A percentile compares a stretch with the other conserved stretches of the same genome.
phyloP scores from a whole-genome alignment of 2,113 vertebrate species.

The Gallinago undulata region DNA sequence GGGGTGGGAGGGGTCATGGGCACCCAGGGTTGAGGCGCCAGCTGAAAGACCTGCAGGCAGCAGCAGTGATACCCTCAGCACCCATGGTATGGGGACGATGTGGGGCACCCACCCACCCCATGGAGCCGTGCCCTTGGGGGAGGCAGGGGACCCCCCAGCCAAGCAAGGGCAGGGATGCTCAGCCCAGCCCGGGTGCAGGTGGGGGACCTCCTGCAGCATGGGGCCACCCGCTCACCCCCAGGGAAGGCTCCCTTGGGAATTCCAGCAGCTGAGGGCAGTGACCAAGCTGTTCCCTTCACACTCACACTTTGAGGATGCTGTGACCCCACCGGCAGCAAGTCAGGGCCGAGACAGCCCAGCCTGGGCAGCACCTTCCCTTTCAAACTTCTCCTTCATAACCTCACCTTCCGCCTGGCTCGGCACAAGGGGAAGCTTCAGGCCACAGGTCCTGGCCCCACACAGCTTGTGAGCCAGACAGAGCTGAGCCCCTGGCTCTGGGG shows the following conservation, averaged over 20 bases:
- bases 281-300: not conserved
- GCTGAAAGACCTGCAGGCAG: not conserved
- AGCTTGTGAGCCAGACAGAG: not conserved
- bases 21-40: not conserved
- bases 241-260: not conserved
- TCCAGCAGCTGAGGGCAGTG: not conserved
- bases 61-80: rapidly evolving
- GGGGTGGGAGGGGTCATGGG: not conserved
- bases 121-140: rapidly evolving
- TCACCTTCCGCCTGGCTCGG: rapidly evolving
- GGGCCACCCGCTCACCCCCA: not conserved
- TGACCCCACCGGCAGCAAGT: not conserved
- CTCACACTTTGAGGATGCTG: rapidly evolving
- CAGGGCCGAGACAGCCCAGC: not conserved
- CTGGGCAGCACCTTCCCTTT: not conserved
- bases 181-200: rapidly evolving
- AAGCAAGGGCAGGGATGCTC: not conserved
- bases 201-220: not conserved
- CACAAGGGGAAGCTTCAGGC: rapidly evolving
- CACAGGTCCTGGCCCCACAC: not conserved
- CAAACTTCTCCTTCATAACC: not conserved
- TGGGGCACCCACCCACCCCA: rapidly evolving
- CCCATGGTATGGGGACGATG: rapidly evolving
- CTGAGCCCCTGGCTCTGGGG: rapidly evolving
- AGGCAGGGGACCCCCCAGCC: not conserved